Evolutionary conservation across 2,113 vertebrate species (phyloP).

Genomic region (Notothenia rossii): DNA sequence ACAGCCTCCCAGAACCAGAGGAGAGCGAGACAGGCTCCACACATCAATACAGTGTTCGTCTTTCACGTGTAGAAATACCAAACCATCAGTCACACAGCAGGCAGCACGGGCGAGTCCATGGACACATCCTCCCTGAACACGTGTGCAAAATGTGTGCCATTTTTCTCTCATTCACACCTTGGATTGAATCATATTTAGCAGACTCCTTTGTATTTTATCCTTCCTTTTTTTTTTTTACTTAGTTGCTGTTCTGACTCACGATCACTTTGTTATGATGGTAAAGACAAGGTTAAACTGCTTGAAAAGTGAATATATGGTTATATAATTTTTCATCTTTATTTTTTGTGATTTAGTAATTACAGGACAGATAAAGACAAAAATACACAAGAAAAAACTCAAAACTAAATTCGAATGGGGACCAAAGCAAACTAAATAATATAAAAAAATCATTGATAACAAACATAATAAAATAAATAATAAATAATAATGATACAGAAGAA

Average conservation of each 20-base stretch:
- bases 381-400: no score
- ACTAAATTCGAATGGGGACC: no score
- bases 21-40: conserved; percentile 35
- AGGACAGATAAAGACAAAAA: no score
- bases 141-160: conserved; percentile 76
- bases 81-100: conserved; percentile 81
- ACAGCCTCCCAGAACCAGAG: conserved; percentile 27
- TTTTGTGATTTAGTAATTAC: no score
- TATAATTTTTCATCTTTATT: no score
- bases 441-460: no score
- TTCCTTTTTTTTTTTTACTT: conserved; percentile 3
- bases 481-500: no score
- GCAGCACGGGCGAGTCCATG: conserved; percentile 28
- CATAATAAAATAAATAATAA: no score
- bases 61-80: conserved; percentile 77
- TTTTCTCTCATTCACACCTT: conserved; percentile 57
- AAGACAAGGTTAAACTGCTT: not conserved
- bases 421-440: no score
- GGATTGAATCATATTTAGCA: conserved; percentile 2
- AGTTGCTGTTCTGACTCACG: not conserved
- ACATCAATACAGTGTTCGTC: conserved; percentile 70
- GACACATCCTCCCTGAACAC: conserved; percentile 65
- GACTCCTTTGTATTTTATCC: not conserved
- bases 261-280: not conserved
- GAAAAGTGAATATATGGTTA: not conserved